Evolutionary conservation across 1,140 invertebrate genomes (phyloP).

Genomic region (Steinernema feltiae): DNA sequence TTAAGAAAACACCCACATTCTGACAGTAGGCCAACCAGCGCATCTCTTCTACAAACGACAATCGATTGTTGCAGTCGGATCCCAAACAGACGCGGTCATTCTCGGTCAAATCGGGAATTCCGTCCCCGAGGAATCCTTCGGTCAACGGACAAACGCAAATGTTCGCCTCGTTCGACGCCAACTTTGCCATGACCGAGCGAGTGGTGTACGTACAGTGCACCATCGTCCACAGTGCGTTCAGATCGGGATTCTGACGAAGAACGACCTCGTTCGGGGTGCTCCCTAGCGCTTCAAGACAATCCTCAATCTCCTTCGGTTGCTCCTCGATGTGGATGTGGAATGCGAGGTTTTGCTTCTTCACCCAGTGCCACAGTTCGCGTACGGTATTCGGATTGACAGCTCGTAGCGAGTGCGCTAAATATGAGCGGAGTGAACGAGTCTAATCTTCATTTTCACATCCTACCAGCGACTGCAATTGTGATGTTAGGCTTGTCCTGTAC

Average conservation of each 20-base stretch:
- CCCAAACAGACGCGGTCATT: conserved; percentile 45
- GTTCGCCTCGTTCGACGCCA: conserved; percentile 34
- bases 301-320: conserved; percentile 51
- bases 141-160: conserved; percentile 51
- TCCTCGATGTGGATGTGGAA: conserved; percentile 56
- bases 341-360: conserved; percentile 30
- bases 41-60: conserved; percentile 53
- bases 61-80: conserved; percentile 55
- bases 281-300: conserved; percentile 12
- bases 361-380: conserved; percentile 38
- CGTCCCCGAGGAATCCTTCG: conserved; percentile 54
- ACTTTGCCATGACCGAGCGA: conserved; percentile 10
- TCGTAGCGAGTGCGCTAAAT: conserved; percentile 52
- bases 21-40: conserved; percentile 53
- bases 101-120: conserved; percentile 44
- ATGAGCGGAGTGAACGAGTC: background rate
- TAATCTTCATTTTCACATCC: background rate
- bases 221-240: conserved; percentile 33
- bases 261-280: background rate
- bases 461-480: conserved; percentile 48
- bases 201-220: conserved; percentile 53
- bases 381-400: conserved; percentile 42
- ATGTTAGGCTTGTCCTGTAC: conserved; percentile 15
- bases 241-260: conserved; percentile 12
- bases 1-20: conserved; percentile 52